Evolutionary conservation across 2,113 vertebrate genomes (phyloP).

Genomic region (Sitta europaea): DNA sequence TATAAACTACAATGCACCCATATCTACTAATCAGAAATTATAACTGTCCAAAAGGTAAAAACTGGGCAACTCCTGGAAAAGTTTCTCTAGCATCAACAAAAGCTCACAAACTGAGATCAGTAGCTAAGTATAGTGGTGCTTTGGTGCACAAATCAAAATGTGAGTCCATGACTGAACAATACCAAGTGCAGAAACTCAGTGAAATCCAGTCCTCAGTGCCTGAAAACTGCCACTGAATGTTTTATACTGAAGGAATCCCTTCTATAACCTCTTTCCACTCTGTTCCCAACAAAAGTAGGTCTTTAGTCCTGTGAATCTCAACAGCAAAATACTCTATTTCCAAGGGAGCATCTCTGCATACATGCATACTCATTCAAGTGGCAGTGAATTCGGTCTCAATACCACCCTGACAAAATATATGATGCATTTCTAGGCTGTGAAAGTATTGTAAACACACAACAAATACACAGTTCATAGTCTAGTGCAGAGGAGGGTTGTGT

Average conservation of each 20-base stretch:
- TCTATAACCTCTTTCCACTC: neutral
- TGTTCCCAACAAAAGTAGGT: neutral
- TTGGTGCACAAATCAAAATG: neutral
- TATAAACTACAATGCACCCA: neutral
- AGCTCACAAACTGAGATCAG: neutral
- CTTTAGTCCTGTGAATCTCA: neutral
- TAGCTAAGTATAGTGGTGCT: neutral
- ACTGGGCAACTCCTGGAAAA: neutral
- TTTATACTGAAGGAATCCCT: neutral
- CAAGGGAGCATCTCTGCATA: neutral
- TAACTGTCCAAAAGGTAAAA: neutral
- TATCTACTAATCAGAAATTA: neutral
- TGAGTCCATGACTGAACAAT: neutral
- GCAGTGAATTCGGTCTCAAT: neutral
- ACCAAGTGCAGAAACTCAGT: neutral
- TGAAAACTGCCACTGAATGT: neutral
- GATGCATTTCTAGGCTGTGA: neutral
- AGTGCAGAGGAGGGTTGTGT: neutral
- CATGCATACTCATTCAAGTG: rapidly evolving
- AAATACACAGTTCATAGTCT: neutral
- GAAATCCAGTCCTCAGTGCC: neutral
- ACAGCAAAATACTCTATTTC: neutral
- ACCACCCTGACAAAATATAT: neutral
- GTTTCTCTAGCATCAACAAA: neutral
- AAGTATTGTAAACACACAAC: neutral